Base-by-base conservation (phyloP, 1,140 invertebrate genomes). In the Homalodisca vitripennis region DNA sequence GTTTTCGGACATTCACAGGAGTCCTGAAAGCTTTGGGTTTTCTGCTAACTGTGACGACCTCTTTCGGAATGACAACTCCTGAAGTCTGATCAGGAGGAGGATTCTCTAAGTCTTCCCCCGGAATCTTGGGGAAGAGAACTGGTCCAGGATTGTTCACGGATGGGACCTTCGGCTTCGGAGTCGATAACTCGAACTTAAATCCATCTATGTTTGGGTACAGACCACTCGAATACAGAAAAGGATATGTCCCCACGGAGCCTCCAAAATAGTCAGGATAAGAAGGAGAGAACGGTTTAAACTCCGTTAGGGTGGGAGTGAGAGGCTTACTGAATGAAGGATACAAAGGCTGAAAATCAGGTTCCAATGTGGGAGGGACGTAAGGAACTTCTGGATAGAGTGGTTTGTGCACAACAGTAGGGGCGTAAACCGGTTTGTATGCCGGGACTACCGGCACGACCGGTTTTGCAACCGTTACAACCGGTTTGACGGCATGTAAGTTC, bases 71-170 rank as follows among this genome's bases (percentile, higher is more conserved):
- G 14, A 17, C 34, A 2, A 64, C 62, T 3, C 62, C 62, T 22
- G 62, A 64, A 34, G 62, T 64, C 62, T 64, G 62, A 20, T 64
- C 62, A 32, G 62, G 62, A 31, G 62, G 62, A n/a, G 62, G 29
- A 24, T 22, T 46, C 2, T 32, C 30, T 27, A 31, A 13, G 32
- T 20, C 62, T 14, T 26, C 27, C 13, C n/a, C 62, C 2, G 62
- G 62, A 41, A 34, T 64, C 30, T 41, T 12, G 10, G 62, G 62
- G 31, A 64, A 64, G 29, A 64, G 20, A 22, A 64, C 62, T 22
- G 62, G 62, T 3, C 62, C 62, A 10, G 62, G 62, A 27, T 64
- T 64, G 62, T 34, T 20, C 29, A 46, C 34, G 13, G 62, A 6
- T 10, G 62, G 62, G 24, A 31, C 6, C 27, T 60, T 3, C 22